A percentile compares a stretch with the other conserved stretches of the same genome.
These are phyloP conservation scores for Dicycla oo DNA, from an alignment of 2,888 invertebrate genomes.

Conservation along the genomic window DNA sequence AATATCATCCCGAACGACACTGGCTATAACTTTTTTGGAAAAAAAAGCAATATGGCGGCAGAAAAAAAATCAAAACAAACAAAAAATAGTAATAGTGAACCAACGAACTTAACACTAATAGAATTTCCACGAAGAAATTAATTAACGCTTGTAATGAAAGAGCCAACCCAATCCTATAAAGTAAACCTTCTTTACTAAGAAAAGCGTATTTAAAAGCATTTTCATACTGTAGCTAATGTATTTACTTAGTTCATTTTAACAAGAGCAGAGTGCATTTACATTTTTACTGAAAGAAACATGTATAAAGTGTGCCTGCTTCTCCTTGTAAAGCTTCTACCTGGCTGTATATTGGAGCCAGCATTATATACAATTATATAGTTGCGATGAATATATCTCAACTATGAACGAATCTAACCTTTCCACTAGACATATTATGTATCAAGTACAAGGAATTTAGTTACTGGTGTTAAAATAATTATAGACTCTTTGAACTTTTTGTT, in stretches of 20 bases:
- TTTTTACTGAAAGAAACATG: conserved; percentile 1
- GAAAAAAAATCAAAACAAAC: too few relatives aligned
- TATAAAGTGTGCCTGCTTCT: neutral
- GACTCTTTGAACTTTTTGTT: neutral
- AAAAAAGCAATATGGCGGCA: too few relatives aligned
- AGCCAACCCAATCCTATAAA: neutral
- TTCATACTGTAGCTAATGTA: conserved; percentile 22
- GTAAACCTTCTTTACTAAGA: neutral
- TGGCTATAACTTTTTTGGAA: too few relatives aligned
- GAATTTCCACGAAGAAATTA: neutral
- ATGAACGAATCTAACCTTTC: too few relatives aligned
- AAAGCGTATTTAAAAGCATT: conserved; percentile 26
- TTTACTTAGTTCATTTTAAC: conserved; percentile 9
- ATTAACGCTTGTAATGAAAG: conserved; percentile 2
- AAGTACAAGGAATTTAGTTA: neutral
- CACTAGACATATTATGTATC: neutral
- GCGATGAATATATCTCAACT: neutral
- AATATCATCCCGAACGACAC: too few relatives aligned
- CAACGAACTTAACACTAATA: neutral
- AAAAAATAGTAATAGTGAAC: neutral
- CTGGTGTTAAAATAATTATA: neutral
- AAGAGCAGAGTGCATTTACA: conserved; percentile 32
- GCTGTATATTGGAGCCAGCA: neutral
- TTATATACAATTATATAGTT: too few relatives aligned
- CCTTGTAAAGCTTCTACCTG: neutral